Percentiles rank a stretch among this genome's conserved stretches.
Evolutionary conservation across 2,797 vertebrate genomes (phyloP).

Genomic region (Pangasius krempfi): DNA sequence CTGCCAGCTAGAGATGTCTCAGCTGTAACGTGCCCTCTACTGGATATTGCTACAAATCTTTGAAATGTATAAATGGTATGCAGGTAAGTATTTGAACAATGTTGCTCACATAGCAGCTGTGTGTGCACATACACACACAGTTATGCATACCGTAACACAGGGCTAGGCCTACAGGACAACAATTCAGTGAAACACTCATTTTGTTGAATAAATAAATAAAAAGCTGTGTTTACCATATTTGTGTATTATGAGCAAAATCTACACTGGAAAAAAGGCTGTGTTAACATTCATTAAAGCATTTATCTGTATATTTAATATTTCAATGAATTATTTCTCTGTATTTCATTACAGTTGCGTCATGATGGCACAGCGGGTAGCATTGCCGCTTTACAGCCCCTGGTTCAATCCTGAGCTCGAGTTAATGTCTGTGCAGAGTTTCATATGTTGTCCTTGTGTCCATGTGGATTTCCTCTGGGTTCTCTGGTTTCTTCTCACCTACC

Average conservation of each 20-base stretch:
- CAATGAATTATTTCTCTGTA: neutral
- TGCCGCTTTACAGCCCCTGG: neutral
- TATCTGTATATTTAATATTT: neutral
- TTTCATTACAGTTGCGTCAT: neutral
- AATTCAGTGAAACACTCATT: conserved; percentile 9
- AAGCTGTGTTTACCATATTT: neutral
- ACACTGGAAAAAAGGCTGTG: neutral
- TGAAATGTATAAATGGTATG: neutral
- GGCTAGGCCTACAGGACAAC: neutral
- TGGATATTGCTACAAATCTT: neutral
- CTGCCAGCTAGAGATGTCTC: neutral
- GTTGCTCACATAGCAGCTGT: conserved; percentile 9
- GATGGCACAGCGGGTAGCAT: neutral
- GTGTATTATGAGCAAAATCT: neutral
- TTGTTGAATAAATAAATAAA: conserved; percentile 28
- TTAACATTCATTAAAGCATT: neutral
- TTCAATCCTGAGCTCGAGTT: neutral
- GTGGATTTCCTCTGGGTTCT: conserved; percentile 6
- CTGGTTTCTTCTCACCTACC: neutral
- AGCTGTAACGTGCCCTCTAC: neutral
- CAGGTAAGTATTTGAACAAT: neutral
- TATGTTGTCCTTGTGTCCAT: no score
- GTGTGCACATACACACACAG: neutral
- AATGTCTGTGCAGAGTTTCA: neutral
- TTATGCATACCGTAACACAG: neutral